These are phyloP conservation scores for Polypedilum vanderplanki DNA, from an alignment of 1,140 invertebrate species.

Conservation along the genomic window DNA sequence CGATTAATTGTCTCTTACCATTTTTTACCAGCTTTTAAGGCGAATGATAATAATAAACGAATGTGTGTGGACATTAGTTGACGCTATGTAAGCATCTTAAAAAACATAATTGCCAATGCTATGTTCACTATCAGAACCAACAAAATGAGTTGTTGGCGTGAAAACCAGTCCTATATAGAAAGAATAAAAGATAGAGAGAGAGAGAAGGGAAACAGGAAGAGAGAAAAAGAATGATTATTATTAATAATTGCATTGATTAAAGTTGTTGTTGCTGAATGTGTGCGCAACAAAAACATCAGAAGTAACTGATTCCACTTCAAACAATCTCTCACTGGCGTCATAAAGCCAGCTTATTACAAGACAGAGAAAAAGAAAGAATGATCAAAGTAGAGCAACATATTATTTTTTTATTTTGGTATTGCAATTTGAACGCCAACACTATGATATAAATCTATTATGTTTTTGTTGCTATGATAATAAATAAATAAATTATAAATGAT, in stretches of 20 bases:
- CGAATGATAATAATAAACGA: conserved; percentile 22
- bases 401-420: not conserved
- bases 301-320: not conserved
- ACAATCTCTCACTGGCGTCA: not conserved
- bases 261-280: not conserved
- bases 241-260: not conserved
- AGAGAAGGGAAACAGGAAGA: not conserved
- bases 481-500: not conserved
- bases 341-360: not conserved
- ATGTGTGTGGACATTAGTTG: conserved; percentile 34
- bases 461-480: not conserved
- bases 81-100: conserved; percentile 88
- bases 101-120: conserved; percentile 93
- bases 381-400: not conserved
- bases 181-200: not conserved
- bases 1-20: not conserved
- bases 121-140: conserved; percentile 93
- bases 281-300: conserved; percentile 2
- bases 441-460: not conserved
- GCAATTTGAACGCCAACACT: not conserved
- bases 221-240: not conserved
- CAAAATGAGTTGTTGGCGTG: conserved; percentile 90
- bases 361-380: too few species aligned
- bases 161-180: conserved; percentile 90
- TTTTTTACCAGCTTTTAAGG: conserved; percentile 1